These are phyloP conservation scores for Rhabdophis nuchalis DNA, from an alignment of 2,797 vertebrate genomes.

Conservation along the genomic window DNA sequence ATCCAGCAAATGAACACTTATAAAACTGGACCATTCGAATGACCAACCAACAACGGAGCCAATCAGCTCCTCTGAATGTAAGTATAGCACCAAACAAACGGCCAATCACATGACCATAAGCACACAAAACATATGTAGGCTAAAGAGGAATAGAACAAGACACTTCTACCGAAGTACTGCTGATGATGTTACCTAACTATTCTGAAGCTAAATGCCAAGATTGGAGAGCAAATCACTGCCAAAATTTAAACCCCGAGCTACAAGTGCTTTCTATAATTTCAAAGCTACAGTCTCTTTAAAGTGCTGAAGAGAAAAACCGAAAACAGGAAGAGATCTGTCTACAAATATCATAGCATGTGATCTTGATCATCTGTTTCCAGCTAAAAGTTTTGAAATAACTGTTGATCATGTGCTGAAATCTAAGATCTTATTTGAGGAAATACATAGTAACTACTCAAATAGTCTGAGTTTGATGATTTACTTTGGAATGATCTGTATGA, in stretches of 20 bases:
- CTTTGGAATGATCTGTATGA: background rate
- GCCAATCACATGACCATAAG: background rate
- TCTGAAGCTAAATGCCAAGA: background rate
- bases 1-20: background rate
- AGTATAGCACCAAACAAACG: background rate
- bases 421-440: background rate
- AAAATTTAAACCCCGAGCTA: background rate
- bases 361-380: background rate
- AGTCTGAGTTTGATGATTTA: background rate
- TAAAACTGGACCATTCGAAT: background rate
- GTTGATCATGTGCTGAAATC: background rate
- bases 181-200: background rate
- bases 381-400: background rate
- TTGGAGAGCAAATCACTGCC: background rate
- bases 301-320: background rate
- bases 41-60: background rate
- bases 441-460: background rate
- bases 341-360: background rate
- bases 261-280: background rate
- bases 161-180: background rate
- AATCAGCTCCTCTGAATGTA: background rate
- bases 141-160: background rate
- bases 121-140: background rate
- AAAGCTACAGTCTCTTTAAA: background rate
- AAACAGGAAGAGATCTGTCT: background rate